These are phyloP conservation scores for Ciconia maguari DNA, from an alignment of 2,113 vertebrate genomes.

Conservation along the genomic window DNA sequence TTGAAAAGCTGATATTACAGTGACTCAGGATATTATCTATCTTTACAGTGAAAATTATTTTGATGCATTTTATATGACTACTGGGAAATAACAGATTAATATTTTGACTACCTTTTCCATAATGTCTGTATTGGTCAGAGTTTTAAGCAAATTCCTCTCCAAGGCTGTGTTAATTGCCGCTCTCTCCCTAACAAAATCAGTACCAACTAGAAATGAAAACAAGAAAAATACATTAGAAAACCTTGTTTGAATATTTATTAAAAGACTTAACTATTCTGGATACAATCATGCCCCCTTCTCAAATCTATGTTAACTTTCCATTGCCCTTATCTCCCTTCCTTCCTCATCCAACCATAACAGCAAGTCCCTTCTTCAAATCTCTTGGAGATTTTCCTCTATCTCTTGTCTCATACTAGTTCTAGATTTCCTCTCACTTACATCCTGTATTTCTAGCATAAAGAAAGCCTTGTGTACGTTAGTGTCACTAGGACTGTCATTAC, in stretches of 20 bases:
- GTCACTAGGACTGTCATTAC: background rate
- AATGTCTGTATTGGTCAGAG: background rate
- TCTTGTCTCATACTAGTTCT: background rate
- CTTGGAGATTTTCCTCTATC: background rate
- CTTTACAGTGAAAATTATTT: background rate
- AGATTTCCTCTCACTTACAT: background rate
- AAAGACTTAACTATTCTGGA: background rate
- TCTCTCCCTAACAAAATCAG: background rate
- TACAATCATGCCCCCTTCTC: background rate
- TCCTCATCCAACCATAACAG: background rate
- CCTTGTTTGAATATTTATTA: background rate
- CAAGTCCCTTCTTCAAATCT: background rate
- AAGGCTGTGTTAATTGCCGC: background rate
- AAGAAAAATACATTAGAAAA: background rate
- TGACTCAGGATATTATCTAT: background rate
- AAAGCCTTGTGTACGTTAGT: background rate
- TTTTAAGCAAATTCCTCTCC: background rate
- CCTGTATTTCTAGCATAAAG: background rate
- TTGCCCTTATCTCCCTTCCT: background rate
- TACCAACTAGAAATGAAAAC: background rate
- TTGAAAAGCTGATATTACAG: background rate
- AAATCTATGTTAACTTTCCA: background rate
- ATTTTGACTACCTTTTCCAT: background rate
- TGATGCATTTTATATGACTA: background rate
- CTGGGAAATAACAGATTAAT: background rate